phyloP scores from a whole-genome alignment of 1,140 invertebrate species.

The Aphelenchoides besseyi region DNA sequence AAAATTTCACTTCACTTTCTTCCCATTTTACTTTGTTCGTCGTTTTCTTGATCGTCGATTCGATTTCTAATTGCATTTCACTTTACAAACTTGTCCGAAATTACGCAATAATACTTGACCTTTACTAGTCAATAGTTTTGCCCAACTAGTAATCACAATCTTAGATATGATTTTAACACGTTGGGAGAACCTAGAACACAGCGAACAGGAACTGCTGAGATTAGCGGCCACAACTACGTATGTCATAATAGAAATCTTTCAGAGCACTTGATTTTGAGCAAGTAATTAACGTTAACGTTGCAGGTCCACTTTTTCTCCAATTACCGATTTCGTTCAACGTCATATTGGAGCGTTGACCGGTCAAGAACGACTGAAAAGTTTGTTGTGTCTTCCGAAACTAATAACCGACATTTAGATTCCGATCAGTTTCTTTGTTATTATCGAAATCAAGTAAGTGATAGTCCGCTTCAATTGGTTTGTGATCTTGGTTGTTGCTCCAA shows the following conservation, averaged over 20 bases:
- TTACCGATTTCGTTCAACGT: conserved; percentile 2
- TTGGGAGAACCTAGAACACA: not conserved
- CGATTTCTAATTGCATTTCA: not conserved
- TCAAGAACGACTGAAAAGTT: conserved; percentile 3
- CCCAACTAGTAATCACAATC: not conserved
- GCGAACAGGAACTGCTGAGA: not conserved
- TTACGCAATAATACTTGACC: too few species aligned
- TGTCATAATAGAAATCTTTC: not conserved
- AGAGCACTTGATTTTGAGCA: not conserved
- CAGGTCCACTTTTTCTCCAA: not conserved
- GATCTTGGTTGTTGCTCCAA: conserved; percentile 22
- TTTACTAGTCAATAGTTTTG: too few species aligned
- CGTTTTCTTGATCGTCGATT: not conserved
- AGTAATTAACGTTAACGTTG: not conserved
- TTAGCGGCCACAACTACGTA: not conserved
- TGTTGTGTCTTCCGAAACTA: too few species aligned
- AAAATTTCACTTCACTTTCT: not conserved
- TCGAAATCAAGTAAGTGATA: not conserved
- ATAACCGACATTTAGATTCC: conserved; percentile 20
- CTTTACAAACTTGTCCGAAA: not conserved
- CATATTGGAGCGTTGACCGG: not conserved
- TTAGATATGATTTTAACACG: not conserved
- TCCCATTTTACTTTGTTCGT: not conserved
- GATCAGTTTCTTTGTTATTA: conserved; percentile 17
- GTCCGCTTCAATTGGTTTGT: conserved; percentile 16